A percentile compares a stretch with the other conserved stretches of the same genome.
Evolutionary conservation across 2,888 invertebrate species (phyloP).

Genomic region (Embidobia sp.): DNA sequence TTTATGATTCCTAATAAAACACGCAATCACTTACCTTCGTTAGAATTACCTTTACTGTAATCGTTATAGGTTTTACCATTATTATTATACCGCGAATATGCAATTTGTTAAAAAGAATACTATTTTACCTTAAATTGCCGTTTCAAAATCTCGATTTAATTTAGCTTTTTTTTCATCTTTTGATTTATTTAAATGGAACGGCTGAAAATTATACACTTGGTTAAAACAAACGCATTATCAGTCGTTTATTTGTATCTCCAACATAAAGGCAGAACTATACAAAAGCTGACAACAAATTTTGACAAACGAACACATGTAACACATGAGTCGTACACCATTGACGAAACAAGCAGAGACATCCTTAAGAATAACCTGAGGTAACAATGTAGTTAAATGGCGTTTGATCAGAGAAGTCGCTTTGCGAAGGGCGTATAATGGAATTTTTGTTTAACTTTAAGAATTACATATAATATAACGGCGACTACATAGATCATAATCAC

Average conservation of each 20-base stretch:
- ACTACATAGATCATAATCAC: conserved; percentile 86
- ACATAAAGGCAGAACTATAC: conserved; percentile 11
- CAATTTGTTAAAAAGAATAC: too few relatives aligned
- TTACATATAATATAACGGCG: conserved; percentile 79
- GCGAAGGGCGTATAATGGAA: conserved; percentile 66
- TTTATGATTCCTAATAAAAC: not conserved
- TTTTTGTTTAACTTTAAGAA: conserved; percentile 69
- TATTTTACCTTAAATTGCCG: too few relatives aligned
- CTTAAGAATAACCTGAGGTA: too few relatives aligned
- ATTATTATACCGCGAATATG: too few relatives aligned
- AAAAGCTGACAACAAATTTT: conserved; percentile 26
- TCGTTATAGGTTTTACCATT: too few relatives aligned
- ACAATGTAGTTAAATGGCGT: conserved; percentile 16
- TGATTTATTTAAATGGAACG: too few relatives aligned
- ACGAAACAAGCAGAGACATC: not conserved
- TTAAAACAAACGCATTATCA: conserved; percentile 11
- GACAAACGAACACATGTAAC: conserved; percentile 1
- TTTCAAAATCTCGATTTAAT: too few relatives aligned
- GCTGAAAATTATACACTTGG: not conserved
- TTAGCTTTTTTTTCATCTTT: too few relatives aligned
- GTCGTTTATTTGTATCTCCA: conserved; percentile 26
- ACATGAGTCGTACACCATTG: conserved; percentile 5
- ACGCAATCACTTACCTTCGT: too few relatives aligned
- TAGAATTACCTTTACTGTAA: too few relatives aligned
- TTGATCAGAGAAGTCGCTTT: conserved; percentile 69